Conservation (phyloP, 2,113 vertebrate species). For the Dasyurus viverrinus region DNA sequence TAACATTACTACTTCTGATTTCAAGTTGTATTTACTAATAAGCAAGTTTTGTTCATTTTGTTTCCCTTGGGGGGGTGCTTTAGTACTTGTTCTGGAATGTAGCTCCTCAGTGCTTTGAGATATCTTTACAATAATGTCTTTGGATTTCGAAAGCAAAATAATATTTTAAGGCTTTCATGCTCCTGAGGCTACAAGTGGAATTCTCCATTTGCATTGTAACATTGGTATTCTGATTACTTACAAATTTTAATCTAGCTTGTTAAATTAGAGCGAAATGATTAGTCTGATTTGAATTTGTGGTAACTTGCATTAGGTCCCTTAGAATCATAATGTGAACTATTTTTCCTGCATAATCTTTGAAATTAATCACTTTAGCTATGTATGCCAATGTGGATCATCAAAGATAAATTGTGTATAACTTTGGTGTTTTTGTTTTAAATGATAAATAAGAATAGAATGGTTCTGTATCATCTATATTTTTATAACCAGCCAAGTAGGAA, state of each 20-base stretch:
- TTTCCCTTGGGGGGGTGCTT: conserved; percentile 61
- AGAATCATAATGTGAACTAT: conserved; percentile 72
- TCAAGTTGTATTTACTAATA: conserved; percentile 31
- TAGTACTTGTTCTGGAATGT: conserved; percentile 38
- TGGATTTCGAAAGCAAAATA: conserved; percentile 64
- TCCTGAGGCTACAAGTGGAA: conserved; percentile 55
- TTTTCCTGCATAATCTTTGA: conserved; percentile 71
- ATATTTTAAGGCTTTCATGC: conserved; percentile 63
- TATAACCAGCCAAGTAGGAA: conserved; percentile 68
- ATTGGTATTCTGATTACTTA: conserved; percentile 53
- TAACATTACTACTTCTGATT: conserved; percentile 50
- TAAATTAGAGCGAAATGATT: conserved; percentile 71
- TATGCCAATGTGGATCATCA: conserved; percentile 48
- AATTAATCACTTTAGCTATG: conserved; percentile 57
- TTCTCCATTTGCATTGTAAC: conserved; percentile 74
- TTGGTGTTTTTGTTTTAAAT: conserved; percentile 44
- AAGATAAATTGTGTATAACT: conserved; percentile 16
- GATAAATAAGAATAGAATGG: conserved; percentile 59
- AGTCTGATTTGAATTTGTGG: conserved; percentile 63
- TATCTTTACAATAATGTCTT: conserved; percentile 56
- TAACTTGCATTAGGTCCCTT: conserved; percentile 66
- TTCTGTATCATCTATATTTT: conserved; percentile 56
- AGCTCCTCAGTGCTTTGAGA: conserved; percentile 32
- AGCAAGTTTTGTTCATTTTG: conserved; percentile 53
- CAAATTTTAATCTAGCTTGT: conserved; percentile 67